Conservation (phyloP, 2,113 vertebrate species). For the Lepus europaeus region DNA sequence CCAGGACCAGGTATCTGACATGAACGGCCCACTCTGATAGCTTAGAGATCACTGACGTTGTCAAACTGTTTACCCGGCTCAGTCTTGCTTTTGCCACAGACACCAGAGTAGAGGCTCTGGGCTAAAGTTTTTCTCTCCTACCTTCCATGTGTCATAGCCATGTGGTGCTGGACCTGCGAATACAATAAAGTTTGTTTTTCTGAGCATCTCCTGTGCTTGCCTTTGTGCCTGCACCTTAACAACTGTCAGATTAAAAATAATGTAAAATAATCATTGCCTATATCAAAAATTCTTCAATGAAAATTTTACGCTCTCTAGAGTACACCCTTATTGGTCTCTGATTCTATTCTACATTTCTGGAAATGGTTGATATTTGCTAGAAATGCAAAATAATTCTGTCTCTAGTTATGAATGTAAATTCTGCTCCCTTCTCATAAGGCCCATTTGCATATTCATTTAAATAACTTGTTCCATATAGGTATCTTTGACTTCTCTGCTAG, state of each 20-base stretch:
- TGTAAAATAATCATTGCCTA: neutral
- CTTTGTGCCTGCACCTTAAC: neutral
- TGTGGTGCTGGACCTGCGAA: neutral
- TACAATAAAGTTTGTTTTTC: neutral
- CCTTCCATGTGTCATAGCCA: fast-evolving
- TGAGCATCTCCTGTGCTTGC: neutral
- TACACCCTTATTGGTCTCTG: neutral
- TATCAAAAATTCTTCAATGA: neutral
- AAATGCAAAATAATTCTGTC: neutral
- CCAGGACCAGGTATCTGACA: neutral
- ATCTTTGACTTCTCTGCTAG: neutral
- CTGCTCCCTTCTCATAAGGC: neutral
- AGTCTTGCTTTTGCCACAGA: neutral
- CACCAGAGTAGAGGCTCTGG: neutral
- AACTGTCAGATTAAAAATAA: neutral
- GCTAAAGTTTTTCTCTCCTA: neutral
- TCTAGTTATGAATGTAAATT: neutral
- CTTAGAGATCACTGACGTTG: neutral
- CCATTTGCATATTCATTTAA: constrained; percentile 3
- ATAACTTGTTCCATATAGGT: neutral
- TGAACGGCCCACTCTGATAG: no score
- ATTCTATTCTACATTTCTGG: neutral
- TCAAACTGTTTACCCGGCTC: neutral
- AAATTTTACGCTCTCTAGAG: neutral
- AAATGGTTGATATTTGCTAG: neutral